Evolutionary conservation across 1,140 invertebrate genomes (phyloP).

Genomic region (Choristoneura fumiferana): DNA sequence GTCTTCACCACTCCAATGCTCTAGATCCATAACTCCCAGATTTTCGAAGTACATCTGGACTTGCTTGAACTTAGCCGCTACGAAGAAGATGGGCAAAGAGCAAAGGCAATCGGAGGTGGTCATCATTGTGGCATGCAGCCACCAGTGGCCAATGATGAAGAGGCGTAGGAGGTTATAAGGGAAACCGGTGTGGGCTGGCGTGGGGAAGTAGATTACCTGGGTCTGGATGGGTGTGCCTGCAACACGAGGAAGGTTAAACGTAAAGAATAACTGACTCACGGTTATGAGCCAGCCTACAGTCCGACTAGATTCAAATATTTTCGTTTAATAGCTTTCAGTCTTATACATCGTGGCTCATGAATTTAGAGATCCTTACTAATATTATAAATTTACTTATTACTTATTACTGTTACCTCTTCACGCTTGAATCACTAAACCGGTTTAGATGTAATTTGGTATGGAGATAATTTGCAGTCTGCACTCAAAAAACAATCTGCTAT

Average conservation of each 20-base stretch:
- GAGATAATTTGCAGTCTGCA: no score
- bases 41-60: slow-evolving; percentile 37
- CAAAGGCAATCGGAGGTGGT: slow-evolving; percentile 32
- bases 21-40: slow-evolving; percentile 25
- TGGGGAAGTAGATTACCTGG: slow-evolving; percentile 42
- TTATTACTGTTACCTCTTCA: no score
- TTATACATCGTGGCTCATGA: no score
- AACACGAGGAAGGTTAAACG: slow-evolving; percentile 21
- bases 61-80: slow-evolving; percentile 40
- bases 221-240: slow-evolving; percentile 45
- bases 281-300: no score
- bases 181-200: slow-evolving; percentile 25
- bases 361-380: no score
- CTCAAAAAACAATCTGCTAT: no score
- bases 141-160: slow-evolving; percentile 43
- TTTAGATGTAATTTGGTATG: no score
- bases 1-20: slow-evolving; percentile 21
- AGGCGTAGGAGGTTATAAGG: slow-evolving; percentile 36
- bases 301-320: no score
- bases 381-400: no score
- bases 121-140: slow-evolving; percentile 41
- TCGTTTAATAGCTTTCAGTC: no score
- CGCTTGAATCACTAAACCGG: no score
- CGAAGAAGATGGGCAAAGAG: slow-evolving; percentile 33
- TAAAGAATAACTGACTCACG: no score